phyloP scores from a whole-genome alignment of 2,113 vertebrate genomes.

The Hyperopisus bebe region DNA sequence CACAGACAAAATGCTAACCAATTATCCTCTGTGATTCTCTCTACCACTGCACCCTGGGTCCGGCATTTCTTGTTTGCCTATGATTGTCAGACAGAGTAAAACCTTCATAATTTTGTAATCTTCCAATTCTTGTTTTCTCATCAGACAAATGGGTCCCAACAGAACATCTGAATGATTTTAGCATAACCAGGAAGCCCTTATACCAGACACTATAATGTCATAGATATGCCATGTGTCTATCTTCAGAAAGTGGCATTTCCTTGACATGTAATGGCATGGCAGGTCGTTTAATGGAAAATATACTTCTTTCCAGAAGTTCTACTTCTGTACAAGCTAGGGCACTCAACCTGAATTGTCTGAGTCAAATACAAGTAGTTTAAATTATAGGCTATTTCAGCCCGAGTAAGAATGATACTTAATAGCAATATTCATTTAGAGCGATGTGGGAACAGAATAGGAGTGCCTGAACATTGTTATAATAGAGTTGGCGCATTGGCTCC shows the following conservation, averaged over 20 bases:
- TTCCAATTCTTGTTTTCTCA: neutral
- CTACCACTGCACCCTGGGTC: neutral
- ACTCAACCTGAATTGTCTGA: neutral
- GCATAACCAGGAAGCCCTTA: neutral
- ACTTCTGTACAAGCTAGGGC: neutral
- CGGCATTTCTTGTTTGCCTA: neutral
- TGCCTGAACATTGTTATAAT: neutral
- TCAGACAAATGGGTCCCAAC: neutral
- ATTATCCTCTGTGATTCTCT: neutral
- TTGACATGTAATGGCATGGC: neutral
- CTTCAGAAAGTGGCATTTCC: neutral
- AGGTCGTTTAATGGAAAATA: neutral
- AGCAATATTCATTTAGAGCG: neutral
- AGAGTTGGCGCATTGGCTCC: neutral
- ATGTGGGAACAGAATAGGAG: neutral
- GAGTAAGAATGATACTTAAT: neutral
- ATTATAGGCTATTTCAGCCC: neutral
- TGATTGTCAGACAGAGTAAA: neutral
- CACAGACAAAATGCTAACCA: neutral
- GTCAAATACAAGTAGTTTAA: neutral
- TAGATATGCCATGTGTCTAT: neutral
- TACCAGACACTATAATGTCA: neutral
- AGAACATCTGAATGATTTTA: neutral
- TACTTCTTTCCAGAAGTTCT: neutral
- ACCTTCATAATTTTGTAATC: neutral